Base-by-base conservation (phyloP, 2,113 vertebrate species). In the Clarias gariepinus region DNA sequence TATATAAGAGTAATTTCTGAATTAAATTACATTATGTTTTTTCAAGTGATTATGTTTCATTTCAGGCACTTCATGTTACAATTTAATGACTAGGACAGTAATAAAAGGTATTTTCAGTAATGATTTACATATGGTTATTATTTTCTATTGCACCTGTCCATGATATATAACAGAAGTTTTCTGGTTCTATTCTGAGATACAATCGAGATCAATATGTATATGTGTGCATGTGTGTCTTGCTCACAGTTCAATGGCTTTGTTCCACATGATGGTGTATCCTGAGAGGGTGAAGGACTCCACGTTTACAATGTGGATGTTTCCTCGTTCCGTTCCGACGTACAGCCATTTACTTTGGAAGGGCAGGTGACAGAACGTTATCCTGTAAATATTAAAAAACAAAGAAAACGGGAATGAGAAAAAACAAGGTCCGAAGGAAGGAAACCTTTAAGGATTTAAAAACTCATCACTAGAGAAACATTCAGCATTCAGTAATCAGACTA, bases 171-270 rank as follows among this genome's bases (percentile, higher is more conserved):
- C n/a, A 28, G 33, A n/a, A 28, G n/a, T 28, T 12, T n/a, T 25
- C 21, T 64, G 9, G 63, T 63, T 63, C 4, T 25, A 63, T 23
- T 63, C 60, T 63, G 60, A 25, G 21, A 25, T 23, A 25, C 60
- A 63, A 25, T 47, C 41, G 6, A 47, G 5, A 47, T 47, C 41
- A 47, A 47, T 47, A 19, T 86, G 85, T 78, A 15, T 74, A 61
- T 84, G 68, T 81, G 36, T 41, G n/a, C 78, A 30, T 85, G 85
- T 81, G 77, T 88, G 53, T 11, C 30, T 81, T 78, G 99, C 98
- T 99, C 92, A 99, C 98, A 99, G 96, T 96, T 99, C 98, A 91
- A 99, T 99, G 97, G 98, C 98, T 99, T 99, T 99, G 96, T 99
- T 99, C 98, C 98, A 99, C 98, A 99, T 99, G 95, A 99, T 99